phyloP scores from a whole-genome alignment of 2,113 vertebrate genomes.

The Phasianus colchicus region DNA sequence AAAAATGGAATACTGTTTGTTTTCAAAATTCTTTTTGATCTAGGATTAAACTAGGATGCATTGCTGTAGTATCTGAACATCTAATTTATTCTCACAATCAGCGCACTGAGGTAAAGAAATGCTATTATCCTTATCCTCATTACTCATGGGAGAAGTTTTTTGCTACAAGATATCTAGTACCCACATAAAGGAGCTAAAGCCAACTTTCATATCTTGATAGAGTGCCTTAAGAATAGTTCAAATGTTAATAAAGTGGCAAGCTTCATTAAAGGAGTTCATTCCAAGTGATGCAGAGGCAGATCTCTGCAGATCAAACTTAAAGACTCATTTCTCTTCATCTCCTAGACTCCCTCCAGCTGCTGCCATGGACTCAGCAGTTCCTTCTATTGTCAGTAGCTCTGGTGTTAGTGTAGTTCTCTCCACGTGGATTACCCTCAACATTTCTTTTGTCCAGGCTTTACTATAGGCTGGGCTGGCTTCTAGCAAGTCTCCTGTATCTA shows the following conservation, averaged over 20 bases:
- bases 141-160: conserved; percentile 10
- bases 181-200: not conserved
- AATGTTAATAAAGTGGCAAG: conserved; percentile 15
- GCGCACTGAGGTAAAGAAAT: not conserved
- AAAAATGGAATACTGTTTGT: not conserved
- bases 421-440: not conserved
- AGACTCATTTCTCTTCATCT: not conserved
- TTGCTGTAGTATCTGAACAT: not conserved
- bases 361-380: not conserved
- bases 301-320: not conserved
- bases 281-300: not conserved
- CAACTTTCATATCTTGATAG: not conserved
- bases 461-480: not conserved
- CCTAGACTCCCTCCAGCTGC: not conserved
- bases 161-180: not conserved
- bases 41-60: not conserved
- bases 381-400: not conserved
- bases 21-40: not conserved
- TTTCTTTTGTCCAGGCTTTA: not conserved
- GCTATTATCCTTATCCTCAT: conserved; percentile 1
- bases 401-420: not conserved
- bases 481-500: not conserved
- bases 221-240: not conserved
- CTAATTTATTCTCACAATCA: conserved; percentile 14
- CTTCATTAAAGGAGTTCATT: conserved; percentile 22